Conservation (phyloP, 2,113 vertebrate species). For the Sebastes fasciatus region DNA sequence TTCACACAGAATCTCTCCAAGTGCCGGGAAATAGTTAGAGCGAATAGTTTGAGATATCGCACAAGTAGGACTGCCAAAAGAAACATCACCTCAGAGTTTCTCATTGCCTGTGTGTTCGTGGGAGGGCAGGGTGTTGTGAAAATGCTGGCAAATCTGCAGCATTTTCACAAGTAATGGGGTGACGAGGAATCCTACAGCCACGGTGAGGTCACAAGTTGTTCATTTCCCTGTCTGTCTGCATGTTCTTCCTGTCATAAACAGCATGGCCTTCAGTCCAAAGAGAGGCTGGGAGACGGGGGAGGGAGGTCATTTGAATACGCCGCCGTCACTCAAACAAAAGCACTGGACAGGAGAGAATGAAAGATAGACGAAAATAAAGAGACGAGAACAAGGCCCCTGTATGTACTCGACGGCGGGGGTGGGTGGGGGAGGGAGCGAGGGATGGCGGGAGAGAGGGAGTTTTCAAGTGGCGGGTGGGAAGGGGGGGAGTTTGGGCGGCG, state of each 20-base stretch:
- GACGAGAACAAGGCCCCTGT: slow-evolving; percentile 74
- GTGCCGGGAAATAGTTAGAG: slow-evolving; percentile 25
- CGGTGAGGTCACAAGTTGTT: slow-evolving; percentile 46
- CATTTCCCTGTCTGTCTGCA: slow-evolving; percentile 50
- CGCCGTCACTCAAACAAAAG: slow-evolving; percentile 78
- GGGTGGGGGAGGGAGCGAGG: slow-evolving; percentile 58
- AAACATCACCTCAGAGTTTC: slow-evolving; percentile 42
- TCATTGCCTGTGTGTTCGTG: neutral
- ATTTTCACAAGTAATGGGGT: neutral
- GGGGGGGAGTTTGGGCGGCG: slow-evolving; percentile 42
- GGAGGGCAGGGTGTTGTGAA: slow-evolving; percentile 17
- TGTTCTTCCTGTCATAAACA: slow-evolving; percentile 74
- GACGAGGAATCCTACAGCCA: slow-evolving; percentile 28
- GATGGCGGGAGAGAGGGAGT: slow-evolving; percentile 55
- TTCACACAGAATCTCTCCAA: slow-evolving; percentile 41
- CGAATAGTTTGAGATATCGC: slow-evolving; percentile 51
- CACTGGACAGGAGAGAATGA: slow-evolving; percentile 59
- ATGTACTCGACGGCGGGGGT: slow-evolving; percentile 44
- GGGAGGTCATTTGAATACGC: slow-evolving; percentile 66
- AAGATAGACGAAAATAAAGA: slow-evolving; percentile 62
- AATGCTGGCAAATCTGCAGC: neutral
- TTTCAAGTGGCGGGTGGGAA: slow-evolving; percentile 54
- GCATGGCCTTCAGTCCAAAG: slow-evolving; percentile 70
- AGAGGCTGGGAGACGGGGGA: slow-evolving; percentile 10
- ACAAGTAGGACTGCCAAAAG: slow-evolving; percentile 48